These are phyloP conservation scores for Phthorimaea operculella DNA, from an alignment of 1,140 invertebrate species.

Conservation along the genomic window DNA sequence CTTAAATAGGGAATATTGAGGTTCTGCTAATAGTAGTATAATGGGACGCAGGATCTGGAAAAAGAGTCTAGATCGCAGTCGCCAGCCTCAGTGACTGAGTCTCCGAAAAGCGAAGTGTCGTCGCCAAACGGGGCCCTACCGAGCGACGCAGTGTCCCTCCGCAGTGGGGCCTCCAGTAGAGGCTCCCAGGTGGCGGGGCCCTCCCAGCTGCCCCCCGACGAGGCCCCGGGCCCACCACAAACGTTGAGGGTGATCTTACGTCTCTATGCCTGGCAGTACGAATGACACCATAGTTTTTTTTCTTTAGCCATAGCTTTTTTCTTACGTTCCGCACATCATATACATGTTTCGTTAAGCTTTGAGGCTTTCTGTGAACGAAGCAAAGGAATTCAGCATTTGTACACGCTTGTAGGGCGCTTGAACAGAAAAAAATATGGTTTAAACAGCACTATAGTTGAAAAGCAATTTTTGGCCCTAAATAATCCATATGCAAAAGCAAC, in stretches of 20 bases:
- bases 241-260: conserved; percentile 58
- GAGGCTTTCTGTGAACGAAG: conserved; percentile 29
- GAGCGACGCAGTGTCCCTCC: background rate
- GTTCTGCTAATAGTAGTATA: too few relatives aligned
- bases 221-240: conserved; percentile 28
- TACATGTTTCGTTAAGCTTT: conserved; percentile 23
- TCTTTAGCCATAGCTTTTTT: conserved; percentile 51
- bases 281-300: conserved; percentile 62
- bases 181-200: conserved; percentile 31
- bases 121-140: background rate
- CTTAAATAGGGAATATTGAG: too few relatives aligned
- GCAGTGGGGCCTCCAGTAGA: background rate
- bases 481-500: too few relatives aligned
- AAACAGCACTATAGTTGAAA: too few relatives aligned
- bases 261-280: conserved; percentile 65
- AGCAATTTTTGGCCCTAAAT: too few relatives aligned
- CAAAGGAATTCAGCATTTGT: conserved; percentile 66
- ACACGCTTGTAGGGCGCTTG: conserved; percentile 19
- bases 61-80: background rate
- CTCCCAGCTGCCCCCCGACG: conserved; percentile 23
- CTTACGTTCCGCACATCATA: conserved; percentile 44
- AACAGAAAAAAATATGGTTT: background rate
- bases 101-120: background rate
- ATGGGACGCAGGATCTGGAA: background rate
- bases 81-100: background rate